A percentile compares a stretch with the other conserved stretches of the same genome.
Evolutionary conservation across 2,113 vertebrate species (phyloP).

Genomic region (Neodontobutis hainanensis): DNA sequence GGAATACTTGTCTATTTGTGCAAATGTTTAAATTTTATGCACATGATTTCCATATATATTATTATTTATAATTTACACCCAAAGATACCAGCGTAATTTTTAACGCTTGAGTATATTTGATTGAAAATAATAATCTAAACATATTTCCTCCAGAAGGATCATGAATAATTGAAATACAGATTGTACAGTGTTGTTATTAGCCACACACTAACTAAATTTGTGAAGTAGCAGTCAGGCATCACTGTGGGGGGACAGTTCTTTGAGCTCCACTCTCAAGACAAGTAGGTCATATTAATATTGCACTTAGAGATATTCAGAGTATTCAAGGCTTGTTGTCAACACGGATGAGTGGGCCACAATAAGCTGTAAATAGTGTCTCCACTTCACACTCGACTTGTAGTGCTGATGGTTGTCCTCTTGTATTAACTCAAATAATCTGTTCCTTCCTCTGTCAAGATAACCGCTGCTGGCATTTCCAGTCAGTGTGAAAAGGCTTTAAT

Average conservation of each 20-base stretch:
- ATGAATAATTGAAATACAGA: no score
- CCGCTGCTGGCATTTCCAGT: background rate
- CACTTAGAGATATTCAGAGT: background rate
- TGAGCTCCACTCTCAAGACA: no score
- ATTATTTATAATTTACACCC: no score
- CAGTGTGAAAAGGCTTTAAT: slow-evolving; percentile 1
- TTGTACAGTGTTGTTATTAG: no score
- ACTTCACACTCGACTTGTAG: background rate
- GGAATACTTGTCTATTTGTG: no score
- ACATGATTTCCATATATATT: no score
- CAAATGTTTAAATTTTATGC: no score
- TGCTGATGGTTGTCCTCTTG: background rate
- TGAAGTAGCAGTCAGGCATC: background rate
- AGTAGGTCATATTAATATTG: background rate
- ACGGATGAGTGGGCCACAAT: background rate
- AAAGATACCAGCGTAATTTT: no score
- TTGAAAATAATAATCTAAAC: no score
- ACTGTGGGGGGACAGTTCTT: background rate
- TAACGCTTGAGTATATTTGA: no score
- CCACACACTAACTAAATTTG: background rate
- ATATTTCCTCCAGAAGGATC: no score
- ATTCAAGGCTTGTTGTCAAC: background rate
- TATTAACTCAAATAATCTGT: background rate
- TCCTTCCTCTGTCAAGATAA: slow-evolving; percentile 5
- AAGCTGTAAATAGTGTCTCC: background rate